Evolutionary conservation across 2,888 invertebrate genomes (phyloP), one percentile per base, ranked within the genome.

Genomic region (Drosophila kuntzei): DNA sequence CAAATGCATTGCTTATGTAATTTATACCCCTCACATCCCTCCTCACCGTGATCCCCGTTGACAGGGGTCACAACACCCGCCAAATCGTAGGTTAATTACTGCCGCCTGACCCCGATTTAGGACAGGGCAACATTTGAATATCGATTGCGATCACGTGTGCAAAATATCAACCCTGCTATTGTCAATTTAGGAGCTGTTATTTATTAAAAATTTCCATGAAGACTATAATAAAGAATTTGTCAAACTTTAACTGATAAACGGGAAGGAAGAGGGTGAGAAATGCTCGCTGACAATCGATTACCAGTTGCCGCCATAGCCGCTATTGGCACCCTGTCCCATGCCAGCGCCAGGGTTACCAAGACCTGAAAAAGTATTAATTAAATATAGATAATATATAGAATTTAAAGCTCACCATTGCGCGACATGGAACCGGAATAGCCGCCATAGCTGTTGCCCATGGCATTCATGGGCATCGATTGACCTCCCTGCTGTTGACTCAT

Each of bases 61-160:
- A 89, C 90, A 87, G 81, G 72, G 90, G 87, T 87, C 87, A 77
- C 79, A 84, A 73, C 84, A 84, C 81, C 72, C 69, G 66, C 71
- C 74, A 64, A 68, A 67, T 47, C 73, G 39, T 53, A 65, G 71
- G 84, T 76, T 87, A 87, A 89, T 89, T 67, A 76, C 63, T 20
- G 36, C 1, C 43, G 60, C 9, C 59, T 72, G 84, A 87, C 74
- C 86, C 69, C n/a, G 53, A 18, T 37, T 9, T 36, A 22, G 12
- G 8, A 16, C 32, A 22, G 20, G 47, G 57, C 36, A 37, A 25
- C 57, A 73, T 80, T 71, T 87, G 68, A 74, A 74, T 89, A 87
- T 75, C 61, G 61, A 71, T 47, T 53, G 50, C 44, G 41, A 41
- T 41, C 12, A 65, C 25, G 12, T 16, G 37, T 16, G 36, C 51